phyloP scores from a whole-genome alignment of 2,113 vertebrate genomes.

The Neogobius melanostomus region DNA sequence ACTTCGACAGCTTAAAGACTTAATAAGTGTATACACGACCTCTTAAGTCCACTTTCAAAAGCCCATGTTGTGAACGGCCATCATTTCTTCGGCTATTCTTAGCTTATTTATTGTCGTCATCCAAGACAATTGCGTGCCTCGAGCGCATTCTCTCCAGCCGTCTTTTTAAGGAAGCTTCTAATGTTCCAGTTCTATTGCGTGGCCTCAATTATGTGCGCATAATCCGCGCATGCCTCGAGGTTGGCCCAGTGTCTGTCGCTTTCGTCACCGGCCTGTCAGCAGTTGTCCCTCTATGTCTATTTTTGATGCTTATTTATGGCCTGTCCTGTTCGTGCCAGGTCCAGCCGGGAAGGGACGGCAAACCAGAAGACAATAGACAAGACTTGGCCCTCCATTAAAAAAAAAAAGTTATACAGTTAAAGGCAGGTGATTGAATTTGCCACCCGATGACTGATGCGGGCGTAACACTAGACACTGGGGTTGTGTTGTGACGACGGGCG shows the following conservation, averaged over 20 bases:
- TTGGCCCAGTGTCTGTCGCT: conserved; percentile 82
- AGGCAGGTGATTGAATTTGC: conserved; percentile 60
- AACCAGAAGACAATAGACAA: conserved; percentile 77
- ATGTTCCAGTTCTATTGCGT: conserved; percentile 41
- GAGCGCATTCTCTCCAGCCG: conserved; percentile 6
- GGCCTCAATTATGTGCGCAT: conserved; percentile 87
- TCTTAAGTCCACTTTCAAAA: too few species aligned
- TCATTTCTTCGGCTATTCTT: not conserved
- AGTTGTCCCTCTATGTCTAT: conserved; percentile 88
- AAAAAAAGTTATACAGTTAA: conserved; percentile 69
- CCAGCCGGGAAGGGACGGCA: conserved; percentile 26
- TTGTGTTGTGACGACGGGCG: conserved; percentile 61
- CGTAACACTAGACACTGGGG: conserved; percentile 65
- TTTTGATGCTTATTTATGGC: conserved; percentile 84
- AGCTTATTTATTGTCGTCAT: not conserved
- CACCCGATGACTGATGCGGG: conserved; percentile 55
- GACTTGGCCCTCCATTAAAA: conserved; percentile 45
- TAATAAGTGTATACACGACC: too few species aligned
- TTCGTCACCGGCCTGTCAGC: conserved; percentile 85
- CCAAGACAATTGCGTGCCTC: conserved; percentile 13
- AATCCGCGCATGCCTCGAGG: conserved; percentile 85
- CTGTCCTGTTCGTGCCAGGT: conserved; percentile 76
- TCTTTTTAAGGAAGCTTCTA: conserved; percentile 25
- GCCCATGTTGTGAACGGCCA: too few species aligned
- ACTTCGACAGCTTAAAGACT: too few species aligned